Conservation (phyloP, 2,113 vertebrate species). For the Strix aluco region DNA sequence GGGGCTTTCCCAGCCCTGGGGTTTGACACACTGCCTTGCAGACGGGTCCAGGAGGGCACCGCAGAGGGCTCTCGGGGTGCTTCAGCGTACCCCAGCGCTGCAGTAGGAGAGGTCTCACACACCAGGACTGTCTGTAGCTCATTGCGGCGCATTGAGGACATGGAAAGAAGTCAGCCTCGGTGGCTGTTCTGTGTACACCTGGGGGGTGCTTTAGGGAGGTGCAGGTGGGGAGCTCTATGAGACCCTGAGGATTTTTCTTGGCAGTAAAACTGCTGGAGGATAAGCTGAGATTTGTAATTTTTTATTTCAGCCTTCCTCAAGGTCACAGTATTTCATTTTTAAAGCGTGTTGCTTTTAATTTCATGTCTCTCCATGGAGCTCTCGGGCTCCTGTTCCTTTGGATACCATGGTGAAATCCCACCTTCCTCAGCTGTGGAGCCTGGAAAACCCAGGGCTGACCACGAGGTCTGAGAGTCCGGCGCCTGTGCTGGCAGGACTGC, state of each 20-base stretch:
- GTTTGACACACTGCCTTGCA: not conserved
- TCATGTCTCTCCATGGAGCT: not conserved
- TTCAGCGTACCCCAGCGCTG: not conserved
- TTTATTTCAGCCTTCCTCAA: not conserved
- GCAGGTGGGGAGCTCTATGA: not conserved
- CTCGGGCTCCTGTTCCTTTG: slow-evolving; percentile 2
- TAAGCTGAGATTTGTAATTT: not conserved
- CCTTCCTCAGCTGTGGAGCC: not conserved
- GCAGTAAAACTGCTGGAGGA: not conserved
- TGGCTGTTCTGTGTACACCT: not conserved
- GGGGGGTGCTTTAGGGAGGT: not conserved
- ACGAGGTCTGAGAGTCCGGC: not conserved
- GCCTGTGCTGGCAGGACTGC: not conserved
- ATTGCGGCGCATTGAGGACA: not conserved
- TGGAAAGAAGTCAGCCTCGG: not conserved
- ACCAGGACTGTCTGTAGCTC: not conserved
- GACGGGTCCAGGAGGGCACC: no score
- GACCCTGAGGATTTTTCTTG: not conserved
- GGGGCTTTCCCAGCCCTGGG: not conserved
- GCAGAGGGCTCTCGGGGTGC: not conserved
- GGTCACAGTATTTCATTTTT: slow-evolving; percentile 15
- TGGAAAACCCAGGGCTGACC: not conserved
- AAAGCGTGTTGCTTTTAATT: slow-evolving; percentile 22
- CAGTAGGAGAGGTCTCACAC: not conserved
- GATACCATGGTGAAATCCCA: not conserved